Evolutionary conservation across 1,140 invertebrate genomes (phyloP).

Genomic region (Bombus confusus): DNA sequence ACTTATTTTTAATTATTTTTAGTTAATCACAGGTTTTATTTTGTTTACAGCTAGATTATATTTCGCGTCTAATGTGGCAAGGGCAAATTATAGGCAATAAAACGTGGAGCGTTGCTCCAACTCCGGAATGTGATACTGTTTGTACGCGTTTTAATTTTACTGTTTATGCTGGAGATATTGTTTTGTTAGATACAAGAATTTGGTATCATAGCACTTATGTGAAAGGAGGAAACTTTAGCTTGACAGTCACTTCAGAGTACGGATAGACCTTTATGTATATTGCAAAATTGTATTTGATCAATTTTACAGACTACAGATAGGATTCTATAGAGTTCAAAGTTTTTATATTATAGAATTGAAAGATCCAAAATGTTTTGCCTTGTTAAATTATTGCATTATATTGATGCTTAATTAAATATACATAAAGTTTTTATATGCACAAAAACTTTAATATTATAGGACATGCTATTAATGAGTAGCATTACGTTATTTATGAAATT

Average conservation of each 20-base stretch:
- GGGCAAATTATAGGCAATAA: slow-evolving; percentile 94
- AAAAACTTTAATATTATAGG: slow-evolving; percentile 20
- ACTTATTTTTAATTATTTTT: slow-evolving; percentile 84
- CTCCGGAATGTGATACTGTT: slow-evolving; percentile 92
- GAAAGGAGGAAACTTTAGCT: slow-evolving; percentile 91
- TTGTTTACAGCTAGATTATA: slow-evolving; percentile 91
- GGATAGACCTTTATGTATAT: slow-evolving; percentile 75
- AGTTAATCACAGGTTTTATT: slow-evolving; percentile 64
- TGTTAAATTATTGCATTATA: slow-evolving; percentile 9
- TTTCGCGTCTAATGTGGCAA: slow-evolving; percentile 96
- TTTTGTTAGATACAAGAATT: slow-evolving; percentile 93
- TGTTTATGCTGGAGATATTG: slow-evolving; percentile 93
- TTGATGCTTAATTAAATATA: slow-evolving; percentile 6
- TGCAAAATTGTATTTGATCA: not conserved
- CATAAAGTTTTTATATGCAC: slow-evolving; percentile 1
- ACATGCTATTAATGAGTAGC: slow-evolving; percentile 40
- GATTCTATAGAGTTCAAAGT: not conserved
- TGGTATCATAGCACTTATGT: slow-evolving; percentile 96
- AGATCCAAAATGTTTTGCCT: not conserved
- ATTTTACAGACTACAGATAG: slow-evolving; percentile 32
- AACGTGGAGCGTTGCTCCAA: slow-evolving; percentile 92
- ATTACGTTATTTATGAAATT: slow-evolving; percentile 27
- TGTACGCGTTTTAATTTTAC: slow-evolving; percentile 89
- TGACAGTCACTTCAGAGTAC: slow-evolving; percentile 96
- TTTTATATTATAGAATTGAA: not conserved